Evolutionary conservation across 2,113 vertebrate genomes (phyloP).

Genomic region (Clarias batrachus): DNA sequence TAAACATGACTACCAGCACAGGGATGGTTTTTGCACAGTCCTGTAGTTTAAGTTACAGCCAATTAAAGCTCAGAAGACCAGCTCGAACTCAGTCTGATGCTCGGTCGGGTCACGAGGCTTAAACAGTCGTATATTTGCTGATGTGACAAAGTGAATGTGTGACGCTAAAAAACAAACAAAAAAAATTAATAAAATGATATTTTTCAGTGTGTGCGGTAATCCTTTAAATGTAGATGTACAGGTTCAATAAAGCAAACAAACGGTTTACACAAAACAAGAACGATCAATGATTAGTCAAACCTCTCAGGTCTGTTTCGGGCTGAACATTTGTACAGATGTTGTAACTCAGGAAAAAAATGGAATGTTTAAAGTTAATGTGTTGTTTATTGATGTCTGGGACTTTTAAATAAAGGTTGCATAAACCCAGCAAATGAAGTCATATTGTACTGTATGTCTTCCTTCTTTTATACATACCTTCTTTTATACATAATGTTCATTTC

Average conservation of each 20-base stretch:
- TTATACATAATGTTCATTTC: too few relatives aligned
- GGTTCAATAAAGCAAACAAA: background rate
- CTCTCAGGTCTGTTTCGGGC: slow-evolving; percentile 15
- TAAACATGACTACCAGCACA: background rate
- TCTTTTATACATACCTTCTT: too few relatives aligned
- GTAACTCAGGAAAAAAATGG: slow-evolving; percentile 8
- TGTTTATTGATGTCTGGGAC: background rate
- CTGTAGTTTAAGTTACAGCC: background rate
- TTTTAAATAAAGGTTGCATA: background rate
- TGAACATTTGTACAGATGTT: slow-evolving; percentile 1
- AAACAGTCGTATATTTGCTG: background rate
- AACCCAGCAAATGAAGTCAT: background rate
- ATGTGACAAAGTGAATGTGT: background rate
- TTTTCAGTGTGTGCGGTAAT: background rate
- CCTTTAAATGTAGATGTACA: background rate
- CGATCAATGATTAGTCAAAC: background rate
- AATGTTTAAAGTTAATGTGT: background rate
- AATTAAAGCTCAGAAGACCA: background rate
- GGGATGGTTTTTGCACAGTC: background rate
- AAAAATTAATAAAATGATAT: background rate
- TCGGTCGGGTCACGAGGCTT: background rate
- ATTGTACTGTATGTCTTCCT: background rate
- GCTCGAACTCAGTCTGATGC: background rate
- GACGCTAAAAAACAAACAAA: background rate
- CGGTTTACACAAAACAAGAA: background rate